Percentiles rank a stretch among this genome's conserved stretches.
Evolutionary conservation across 2,113 vertebrate genomes (phyloP).

Genomic region (Macquaria australasica): DNA sequence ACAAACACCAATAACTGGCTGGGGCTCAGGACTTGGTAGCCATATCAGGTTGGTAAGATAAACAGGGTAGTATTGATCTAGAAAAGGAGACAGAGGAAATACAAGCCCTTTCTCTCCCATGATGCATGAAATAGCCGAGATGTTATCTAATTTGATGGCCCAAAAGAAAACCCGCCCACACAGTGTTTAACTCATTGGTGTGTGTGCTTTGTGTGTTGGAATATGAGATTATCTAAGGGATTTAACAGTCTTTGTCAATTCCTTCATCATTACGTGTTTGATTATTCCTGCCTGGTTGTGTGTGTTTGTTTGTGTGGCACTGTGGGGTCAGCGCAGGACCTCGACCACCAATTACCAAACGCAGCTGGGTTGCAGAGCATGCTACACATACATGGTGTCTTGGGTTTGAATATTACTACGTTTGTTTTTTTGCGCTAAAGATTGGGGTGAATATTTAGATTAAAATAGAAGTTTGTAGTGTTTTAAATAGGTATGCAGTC

Average conservation of each 20-base stretch:
- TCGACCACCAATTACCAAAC: background rate
- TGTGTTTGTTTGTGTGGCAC: background rate
- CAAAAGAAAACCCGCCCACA: conserved; percentile 57
- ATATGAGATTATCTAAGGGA: conserved; percentile 10
- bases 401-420: background rate
- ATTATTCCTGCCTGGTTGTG: conserved; percentile 7
- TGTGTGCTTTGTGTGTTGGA: conserved; percentile 19
- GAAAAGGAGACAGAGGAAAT: conserved; percentile 74
- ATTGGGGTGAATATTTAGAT: background rate
- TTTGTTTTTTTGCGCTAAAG: background rate
- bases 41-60: conserved; percentile 70
- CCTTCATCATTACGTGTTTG: conserved; percentile 5
- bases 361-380: background rate
- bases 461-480: background rate
- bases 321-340: conserved; percentile 7
- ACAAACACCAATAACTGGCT: conserved; percentile 39
- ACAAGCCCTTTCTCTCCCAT: conserved; percentile 57
- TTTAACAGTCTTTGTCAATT: conserved; percentile 20
- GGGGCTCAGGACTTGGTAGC: conserved; percentile 39
- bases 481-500: background rate
- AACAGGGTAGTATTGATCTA: conserved; percentile 80
- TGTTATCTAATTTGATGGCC: conserved; percentile 70
- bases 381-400: background rate
- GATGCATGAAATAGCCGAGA: conserved; percentile 72
- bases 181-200: conserved; percentile 32